These are phyloP conservation scores for Erebia aethiops DNA, from an alignment of 2,888 invertebrate species.

Conservation along the genomic window DNA sequence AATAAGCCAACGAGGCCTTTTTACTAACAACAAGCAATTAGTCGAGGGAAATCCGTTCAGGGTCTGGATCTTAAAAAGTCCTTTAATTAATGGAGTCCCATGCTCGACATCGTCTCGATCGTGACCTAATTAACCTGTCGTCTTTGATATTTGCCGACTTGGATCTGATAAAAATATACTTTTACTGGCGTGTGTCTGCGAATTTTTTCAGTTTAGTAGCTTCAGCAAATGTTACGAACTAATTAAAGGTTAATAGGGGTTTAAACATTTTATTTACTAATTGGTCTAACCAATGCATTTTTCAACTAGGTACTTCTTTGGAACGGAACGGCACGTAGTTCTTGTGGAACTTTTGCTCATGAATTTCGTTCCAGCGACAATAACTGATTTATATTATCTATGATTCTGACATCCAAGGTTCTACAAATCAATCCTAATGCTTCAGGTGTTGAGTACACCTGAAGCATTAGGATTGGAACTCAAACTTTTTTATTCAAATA, in stretches of 20 bases:
- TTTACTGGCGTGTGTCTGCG: constrained; percentile 3
- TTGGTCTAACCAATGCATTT: too few relatives aligned
- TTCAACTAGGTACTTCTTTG: too few relatives aligned
- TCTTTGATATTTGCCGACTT: constrained; percentile 27
- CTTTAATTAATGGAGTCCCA: constrained; percentile 66
- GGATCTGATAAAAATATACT: constrained; percentile 13
- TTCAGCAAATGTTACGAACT: not conserved
- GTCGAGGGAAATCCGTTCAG: constrained; percentile 35
- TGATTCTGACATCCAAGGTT: too few relatives aligned
- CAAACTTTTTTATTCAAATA: too few relatives aligned
- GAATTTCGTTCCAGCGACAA: too few relatives aligned
- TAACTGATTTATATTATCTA: too few relatives aligned
- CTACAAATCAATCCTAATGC: too few relatives aligned
- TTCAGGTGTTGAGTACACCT: too few relatives aligned
- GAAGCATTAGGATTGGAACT: too few relatives aligned
- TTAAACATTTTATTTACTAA: not conserved
- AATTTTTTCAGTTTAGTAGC: not conserved
- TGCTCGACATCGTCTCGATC: constrained; percentile 59
- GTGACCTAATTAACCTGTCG: constrained; percentile 68
- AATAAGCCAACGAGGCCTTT: constrained; percentile 1
- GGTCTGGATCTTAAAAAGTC: constrained; percentile 64
- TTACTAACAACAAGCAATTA: constrained; percentile 20
- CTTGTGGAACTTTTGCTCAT: too few relatives aligned
- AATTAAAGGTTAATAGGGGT: not conserved
- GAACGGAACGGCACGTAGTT: too few relatives aligned